These are phyloP conservation scores for Amazona finschi DNA, from an alignment of 2,797 vertebrate genomes.

Conservation along the genomic window DNA sequence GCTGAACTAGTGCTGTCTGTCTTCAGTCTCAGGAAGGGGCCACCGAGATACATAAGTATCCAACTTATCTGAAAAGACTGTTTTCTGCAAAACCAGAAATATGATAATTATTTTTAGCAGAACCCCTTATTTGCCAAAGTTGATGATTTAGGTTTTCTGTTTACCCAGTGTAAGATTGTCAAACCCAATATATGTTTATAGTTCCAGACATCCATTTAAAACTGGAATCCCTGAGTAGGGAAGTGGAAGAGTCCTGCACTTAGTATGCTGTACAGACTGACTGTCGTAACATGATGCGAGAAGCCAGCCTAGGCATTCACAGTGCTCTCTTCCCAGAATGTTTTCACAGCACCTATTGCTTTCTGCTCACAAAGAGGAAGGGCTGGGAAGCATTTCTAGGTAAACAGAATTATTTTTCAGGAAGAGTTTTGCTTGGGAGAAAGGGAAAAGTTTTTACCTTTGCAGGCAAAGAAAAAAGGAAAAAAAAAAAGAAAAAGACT, in stretches of 20 bases:
- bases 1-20: not conserved
- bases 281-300: not conserved
- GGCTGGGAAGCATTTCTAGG: not conserved
- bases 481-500: not conserved
- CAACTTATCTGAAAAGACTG: not conserved
- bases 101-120: conserved; percentile 29
- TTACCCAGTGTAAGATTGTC: not conserved
- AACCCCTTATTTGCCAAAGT: not conserved
- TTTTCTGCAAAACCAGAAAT: not conserved
- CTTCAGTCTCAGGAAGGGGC: not conserved
- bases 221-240: not conserved
- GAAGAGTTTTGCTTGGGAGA: not conserved
- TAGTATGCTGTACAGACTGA: not conserved
- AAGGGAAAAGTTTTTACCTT: not conserved
- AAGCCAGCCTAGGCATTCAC: not conserved
- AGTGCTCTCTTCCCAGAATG: not conserved
- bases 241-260: not conserved
- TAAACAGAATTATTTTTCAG: not conserved
- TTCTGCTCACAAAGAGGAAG: not conserved
- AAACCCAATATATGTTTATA: not conserved
- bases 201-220: not conserved
- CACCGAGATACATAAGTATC: not conserved
- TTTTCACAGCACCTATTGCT: not conserved
- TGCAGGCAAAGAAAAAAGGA: not conserved
- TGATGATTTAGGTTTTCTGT: conserved; percentile 33